These are phyloP conservation scores for Sebastes minor DNA, from an alignment of 2,797 vertebrate genomes.

Conservation along the genomic window DNA sequence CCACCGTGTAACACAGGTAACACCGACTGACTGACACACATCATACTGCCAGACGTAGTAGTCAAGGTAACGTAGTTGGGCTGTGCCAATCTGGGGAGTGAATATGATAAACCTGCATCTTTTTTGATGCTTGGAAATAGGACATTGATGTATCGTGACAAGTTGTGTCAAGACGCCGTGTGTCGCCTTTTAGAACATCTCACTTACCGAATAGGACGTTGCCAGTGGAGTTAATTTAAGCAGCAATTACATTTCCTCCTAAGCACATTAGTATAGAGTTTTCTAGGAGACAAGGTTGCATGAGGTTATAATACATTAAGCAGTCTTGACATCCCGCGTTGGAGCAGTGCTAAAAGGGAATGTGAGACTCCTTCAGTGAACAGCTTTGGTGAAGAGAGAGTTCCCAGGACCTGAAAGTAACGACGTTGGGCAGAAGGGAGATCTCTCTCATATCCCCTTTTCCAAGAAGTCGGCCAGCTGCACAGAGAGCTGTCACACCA, in stretches of 20 bases:
- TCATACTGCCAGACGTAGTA: too few species aligned
- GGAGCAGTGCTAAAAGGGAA: background rate
- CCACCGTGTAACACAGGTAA: too few species aligned
- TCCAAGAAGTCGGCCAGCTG: constrained; percentile 26
- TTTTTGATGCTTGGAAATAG: background rate
- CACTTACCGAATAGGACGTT: background rate
- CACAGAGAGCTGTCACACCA: constrained; percentile 10
- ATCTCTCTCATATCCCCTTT: constrained; percentile 2
- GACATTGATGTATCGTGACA: background rate
- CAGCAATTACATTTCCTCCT: background rate
- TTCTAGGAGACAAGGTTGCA: background rate
- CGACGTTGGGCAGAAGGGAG: constrained; percentile 6
- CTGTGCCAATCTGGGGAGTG: background rate
- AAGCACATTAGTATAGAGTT: background rate
- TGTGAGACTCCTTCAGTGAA: background rate
- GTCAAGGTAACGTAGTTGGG: background rate
- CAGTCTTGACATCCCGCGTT: background rate
- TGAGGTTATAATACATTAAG: background rate
- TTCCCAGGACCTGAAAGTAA: constrained; percentile 24
- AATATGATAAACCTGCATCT: background rate
- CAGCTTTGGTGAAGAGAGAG: background rate
- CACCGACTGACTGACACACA: too few species aligned
- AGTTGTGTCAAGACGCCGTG: background rate
- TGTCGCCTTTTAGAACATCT: background rate
- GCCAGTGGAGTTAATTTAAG: background rate